These are phyloP conservation scores for Anomalospiza imberbis DNA, from an alignment of 2,797 vertebrate genomes.

Conservation along the genomic window DNA sequence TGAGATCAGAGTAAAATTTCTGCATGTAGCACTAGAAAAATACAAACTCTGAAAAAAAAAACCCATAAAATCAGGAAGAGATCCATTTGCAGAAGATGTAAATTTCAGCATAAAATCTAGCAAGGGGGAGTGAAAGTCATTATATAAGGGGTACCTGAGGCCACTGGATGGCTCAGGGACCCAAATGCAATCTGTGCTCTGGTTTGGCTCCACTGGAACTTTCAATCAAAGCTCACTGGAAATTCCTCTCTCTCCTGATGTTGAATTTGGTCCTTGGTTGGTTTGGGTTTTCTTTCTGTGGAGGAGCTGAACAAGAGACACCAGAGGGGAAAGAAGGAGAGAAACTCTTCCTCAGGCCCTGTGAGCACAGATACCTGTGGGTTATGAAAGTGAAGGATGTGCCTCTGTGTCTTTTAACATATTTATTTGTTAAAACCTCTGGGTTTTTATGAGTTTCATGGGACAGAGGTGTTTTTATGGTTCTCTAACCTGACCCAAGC, in stretches of 20 bases:
- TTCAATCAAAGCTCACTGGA: fast-evolving
- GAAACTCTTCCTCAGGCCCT: not conserved
- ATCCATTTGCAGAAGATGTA: not conserved
- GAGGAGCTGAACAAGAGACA: not conserved
- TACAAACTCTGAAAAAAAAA: not conserved
- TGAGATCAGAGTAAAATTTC: not conserved
- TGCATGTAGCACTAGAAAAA: not conserved
- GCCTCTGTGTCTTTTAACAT: not conserved
- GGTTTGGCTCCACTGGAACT: not conserved
- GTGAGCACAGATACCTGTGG: fast-evolving
- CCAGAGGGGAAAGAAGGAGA: not conserved
- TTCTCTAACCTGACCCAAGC: not conserved
- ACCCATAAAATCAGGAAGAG: fast-evolving
- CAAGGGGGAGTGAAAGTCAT: not conserved
- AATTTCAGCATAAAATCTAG: not conserved
- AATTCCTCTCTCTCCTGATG: not conserved
- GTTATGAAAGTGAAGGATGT: not conserved
- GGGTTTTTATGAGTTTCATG: fast-evolving
- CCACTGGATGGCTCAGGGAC: not conserved
- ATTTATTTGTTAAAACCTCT: not conserved
- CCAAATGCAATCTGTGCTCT: not conserved
- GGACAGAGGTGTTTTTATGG: not conserved
- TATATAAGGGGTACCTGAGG: too few species aligned
- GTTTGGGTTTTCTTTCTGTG: not conserved
- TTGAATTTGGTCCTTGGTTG: not conserved